Evolutionary conservation across 2,113 vertebrate genomes (phyloP).

Genomic region (Amphiprion ocellaris): DNA sequence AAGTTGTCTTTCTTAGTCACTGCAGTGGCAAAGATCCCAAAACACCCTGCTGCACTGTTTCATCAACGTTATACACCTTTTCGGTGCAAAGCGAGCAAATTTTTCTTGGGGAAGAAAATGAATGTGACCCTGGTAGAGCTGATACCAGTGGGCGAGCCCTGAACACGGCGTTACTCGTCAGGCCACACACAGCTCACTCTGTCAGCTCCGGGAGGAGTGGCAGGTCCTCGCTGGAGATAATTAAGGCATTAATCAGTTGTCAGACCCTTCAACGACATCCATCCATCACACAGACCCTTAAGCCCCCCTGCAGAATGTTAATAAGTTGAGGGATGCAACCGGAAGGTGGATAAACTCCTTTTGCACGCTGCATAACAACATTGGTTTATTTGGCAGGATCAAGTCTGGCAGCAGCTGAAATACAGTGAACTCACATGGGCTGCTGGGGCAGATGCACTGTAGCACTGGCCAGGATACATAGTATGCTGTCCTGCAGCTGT

Average conservation of each 20-base stretch:
- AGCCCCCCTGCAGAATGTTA: slow-evolving; percentile 81
- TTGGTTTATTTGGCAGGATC: slow-evolving; percentile 56
- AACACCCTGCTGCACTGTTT: slow-evolving; percentile 59
- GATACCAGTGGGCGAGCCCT: slow-evolving; percentile 80
- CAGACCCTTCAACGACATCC: slow-evolving; percentile 84
- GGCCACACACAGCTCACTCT: slow-evolving; percentile 82
- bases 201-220: slow-evolving; percentile 76
- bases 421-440: slow-evolving; percentile 28
- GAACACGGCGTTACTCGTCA: slow-evolving; percentile 77
- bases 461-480: slow-evolving; percentile 27
- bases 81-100: slow-evolving; percentile 59
- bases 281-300: slow-evolving; percentile 79
- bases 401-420: slow-evolving; percentile 48
- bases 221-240: slow-evolving; percentile 83
- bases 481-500: slow-evolving; percentile 39
- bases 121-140: slow-evolving; percentile 79
- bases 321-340: slow-evolving; percentile 74
- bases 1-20: slow-evolving; percentile 51
- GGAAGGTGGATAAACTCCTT: slow-evolving; percentile 74
- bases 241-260: slow-evolving; percentile 89
- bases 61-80: slow-evolving; percentile 64
- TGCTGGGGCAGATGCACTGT: slow-evolving; percentile 31
- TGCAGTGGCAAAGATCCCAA: slow-evolving; percentile 56
- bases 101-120: slow-evolving; percentile 73
- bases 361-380: slow-evolving; percentile 53